These are phyloP conservation scores for Chlamydotis undulata DNA, from an alignment of 2,113 vertebrate genomes.

Conservation along the genomic window DNA sequence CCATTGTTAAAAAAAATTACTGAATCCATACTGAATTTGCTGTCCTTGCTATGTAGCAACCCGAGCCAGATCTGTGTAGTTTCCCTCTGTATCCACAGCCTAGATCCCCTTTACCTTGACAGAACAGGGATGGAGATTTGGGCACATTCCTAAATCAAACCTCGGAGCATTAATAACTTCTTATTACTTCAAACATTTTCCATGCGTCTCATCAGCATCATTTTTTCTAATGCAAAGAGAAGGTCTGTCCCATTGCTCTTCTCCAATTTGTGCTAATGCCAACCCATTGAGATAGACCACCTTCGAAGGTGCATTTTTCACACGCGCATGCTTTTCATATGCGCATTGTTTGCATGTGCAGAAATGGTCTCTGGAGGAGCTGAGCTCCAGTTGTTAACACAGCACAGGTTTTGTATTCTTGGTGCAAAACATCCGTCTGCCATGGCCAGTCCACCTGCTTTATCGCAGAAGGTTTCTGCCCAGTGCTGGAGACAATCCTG, in stretches of 20 bases:
- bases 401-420: not conserved
- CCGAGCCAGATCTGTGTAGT: not conserved
- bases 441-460: not conserved
- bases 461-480: not conserved
- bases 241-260: not conserved
- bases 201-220: no score
- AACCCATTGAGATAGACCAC: rapidly evolving
- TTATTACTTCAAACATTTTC: not conserved
- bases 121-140: not conserved
- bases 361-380: not conserved
- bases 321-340: rapidly evolving
- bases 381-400: not conserved
- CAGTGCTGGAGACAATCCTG: not conserved
- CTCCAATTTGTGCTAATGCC: not conserved
- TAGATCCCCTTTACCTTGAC: not conserved
- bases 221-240: not conserved
- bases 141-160: not conserved
- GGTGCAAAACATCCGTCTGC: not conserved
- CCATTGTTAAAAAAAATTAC: not conserved
- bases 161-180: not conserved
- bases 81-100: not conserved
- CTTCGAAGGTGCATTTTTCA: not conserved
- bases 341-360: not conserved
- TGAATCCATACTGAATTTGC: not conserved
- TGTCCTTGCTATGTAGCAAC: not conserved